Percentiles rank a stretch among this genome's conserved stretches.
These are phyloP conservation scores for Cebus imitator DNA, from an alignment of 2,113 vertebrate genomes.

Conservation along the genomic window DNA sequence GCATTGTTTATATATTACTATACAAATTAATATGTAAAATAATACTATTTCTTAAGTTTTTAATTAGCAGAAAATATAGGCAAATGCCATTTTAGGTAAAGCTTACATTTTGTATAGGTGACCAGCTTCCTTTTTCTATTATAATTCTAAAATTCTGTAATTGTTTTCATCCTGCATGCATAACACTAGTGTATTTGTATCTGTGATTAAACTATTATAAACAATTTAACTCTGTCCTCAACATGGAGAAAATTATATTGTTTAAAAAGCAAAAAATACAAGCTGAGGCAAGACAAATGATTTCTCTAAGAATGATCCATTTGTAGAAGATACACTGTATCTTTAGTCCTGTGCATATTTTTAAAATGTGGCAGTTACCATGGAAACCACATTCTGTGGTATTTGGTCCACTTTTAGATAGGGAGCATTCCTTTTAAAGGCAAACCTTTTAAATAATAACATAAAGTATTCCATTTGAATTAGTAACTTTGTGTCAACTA, in stretches of 20 bases:
- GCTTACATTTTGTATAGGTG: background rate
- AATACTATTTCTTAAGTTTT: constrained; percentile 6
- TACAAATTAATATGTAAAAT: background rate
- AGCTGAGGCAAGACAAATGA: background rate
- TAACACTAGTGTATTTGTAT: background rate
- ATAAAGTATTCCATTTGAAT: constrained; percentile 46
- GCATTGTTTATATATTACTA: background rate
- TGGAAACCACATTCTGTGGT: constrained; percentile 83
- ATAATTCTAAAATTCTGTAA: constrained; percentile 47
- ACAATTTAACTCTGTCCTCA: constrained; percentile 28
- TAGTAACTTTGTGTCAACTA: constrained; percentile 44
- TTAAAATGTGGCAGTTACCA: constrained; percentile 81
- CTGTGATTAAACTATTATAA: constrained; percentile 43
- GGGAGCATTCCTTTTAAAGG: constrained; percentile 73
- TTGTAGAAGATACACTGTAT: constrained; percentile 47
- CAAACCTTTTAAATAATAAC: constrained; percentile 70
- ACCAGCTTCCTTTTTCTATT: constrained; percentile 30
- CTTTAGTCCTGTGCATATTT: constrained; percentile 62
- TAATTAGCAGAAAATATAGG: constrained; percentile 19
- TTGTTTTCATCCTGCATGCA: constrained; percentile 43
- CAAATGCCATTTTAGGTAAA: constrained; percentile 26
- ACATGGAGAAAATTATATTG: constrained; percentile 42
- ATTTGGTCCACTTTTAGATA: constrained; percentile 73
- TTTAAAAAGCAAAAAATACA: constrained; percentile 30
- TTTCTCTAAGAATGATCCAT: constrained; percentile 56